Evolutionary conservation across 2,113 vertebrate genomes (phyloP).

Genomic region (Cynoglossus semilaevis): DNA sequence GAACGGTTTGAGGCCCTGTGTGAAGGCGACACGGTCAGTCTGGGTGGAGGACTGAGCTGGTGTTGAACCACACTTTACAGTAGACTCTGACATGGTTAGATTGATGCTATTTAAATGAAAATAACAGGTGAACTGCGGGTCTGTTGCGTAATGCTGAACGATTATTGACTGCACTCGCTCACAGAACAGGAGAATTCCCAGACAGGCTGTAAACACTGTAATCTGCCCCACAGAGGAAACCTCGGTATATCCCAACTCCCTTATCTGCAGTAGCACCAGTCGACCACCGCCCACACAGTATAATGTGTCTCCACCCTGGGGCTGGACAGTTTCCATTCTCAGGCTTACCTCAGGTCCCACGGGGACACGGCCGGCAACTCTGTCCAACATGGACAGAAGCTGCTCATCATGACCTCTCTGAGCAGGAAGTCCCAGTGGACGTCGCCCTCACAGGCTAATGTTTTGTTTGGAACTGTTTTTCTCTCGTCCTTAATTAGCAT

Average conservation of each 20-base stretch:
- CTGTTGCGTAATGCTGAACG: conserved; percentile 8
- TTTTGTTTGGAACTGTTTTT: conserved; percentile 41
- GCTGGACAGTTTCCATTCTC: conserved; percentile 44
- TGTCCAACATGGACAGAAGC: conserved; percentile 41
- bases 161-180: conserved; percentile 5
- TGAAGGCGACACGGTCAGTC: conserved; percentile 53
- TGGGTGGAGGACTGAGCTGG: conserved; percentile 35
- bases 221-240: conserved; percentile 35
- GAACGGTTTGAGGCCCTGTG: conserved; percentile 49
- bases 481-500: neutral
- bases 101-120: conserved; percentile 16
- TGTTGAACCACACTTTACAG: conserved; percentile 6
- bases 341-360: conserved; percentile 47
- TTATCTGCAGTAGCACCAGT: conserved; percentile 17
- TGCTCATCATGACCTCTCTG: conserved; percentile 14
- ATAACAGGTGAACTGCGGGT: conserved; percentile 6
- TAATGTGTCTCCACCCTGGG: conserved; percentile 46
- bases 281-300: conserved; percentile 31
- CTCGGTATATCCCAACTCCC: conserved; percentile 56
- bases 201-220: conserved; percentile 33
- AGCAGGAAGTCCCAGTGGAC: conserved; percentile 39
- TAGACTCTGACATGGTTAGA: conserved; percentile 11
- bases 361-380: conserved; percentile 42
- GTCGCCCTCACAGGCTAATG: conserved; percentile 28
- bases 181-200: conserved; percentile 31